phyloP scores from a whole-genome alignment of 2,797 vertebrate genomes.

The Anabas testudineus region DNA sequence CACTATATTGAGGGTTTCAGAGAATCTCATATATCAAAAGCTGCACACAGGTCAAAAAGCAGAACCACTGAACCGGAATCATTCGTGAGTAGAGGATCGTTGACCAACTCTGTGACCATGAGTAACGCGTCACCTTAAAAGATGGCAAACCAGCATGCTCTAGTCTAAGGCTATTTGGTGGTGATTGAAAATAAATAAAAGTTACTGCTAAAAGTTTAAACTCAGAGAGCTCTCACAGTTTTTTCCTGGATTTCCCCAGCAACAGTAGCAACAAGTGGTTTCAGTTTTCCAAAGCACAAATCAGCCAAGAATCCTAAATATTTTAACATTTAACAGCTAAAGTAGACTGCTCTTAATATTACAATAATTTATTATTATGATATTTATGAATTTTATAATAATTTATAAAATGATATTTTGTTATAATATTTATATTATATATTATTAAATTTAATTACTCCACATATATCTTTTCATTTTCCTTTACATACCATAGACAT shows the following conservation, averaged over 20 bases:
- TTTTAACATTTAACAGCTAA: too few relatives aligned
- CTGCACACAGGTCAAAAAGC: constrained; percentile 15
- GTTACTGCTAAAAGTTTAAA: neutral
- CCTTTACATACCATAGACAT: too few relatives aligned
- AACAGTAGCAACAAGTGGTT: too few relatives aligned
- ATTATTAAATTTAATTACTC: too few relatives aligned
- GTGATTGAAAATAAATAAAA: constrained; percentile 6
- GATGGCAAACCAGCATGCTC: neutral
- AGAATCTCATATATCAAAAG: neutral
- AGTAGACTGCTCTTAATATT: too few relatives aligned
- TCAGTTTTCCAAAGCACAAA: neutral
- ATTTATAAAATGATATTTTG: too few relatives aligned
- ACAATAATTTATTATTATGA: too few relatives aligned
- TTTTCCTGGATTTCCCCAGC: too few relatives aligned
- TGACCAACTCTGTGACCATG: neutral
- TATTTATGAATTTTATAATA: too few relatives aligned
- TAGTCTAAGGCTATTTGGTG: neutral
- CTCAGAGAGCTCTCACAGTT: neutral
- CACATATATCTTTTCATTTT: too few relatives aligned
- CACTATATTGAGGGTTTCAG: neutral
- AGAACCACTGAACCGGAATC: constrained; percentile 15
- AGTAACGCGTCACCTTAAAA: constrained; percentile 17
- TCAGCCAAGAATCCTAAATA: too few relatives aligned
- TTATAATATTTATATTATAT: too few relatives aligned
- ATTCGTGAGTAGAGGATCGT: neutral